Evolutionary conservation across 2,113 vertebrate genomes (phyloP).

Genomic region (Junco hyemalis): DNA sequence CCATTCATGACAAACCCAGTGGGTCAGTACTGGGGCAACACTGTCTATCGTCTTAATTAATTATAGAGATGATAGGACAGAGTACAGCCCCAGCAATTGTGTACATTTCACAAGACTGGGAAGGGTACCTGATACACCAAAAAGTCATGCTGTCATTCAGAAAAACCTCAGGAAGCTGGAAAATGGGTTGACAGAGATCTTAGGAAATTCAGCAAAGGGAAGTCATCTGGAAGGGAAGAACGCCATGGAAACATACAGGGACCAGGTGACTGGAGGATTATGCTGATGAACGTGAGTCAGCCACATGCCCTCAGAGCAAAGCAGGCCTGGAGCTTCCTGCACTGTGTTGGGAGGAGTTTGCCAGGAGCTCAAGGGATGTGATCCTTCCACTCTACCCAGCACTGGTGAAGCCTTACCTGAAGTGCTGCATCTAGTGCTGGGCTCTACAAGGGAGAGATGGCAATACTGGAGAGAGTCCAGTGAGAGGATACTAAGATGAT

Average conservation of each 20-base stretch:
- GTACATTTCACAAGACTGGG: background rate
- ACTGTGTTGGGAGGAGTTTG: background rate
- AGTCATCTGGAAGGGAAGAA: background rate
- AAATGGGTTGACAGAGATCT: background rate
- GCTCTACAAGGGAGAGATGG: background rate
- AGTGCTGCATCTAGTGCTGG: background rate
- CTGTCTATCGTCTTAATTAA: background rate
- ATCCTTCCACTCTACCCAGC: background rate
- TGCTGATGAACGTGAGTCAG: background rate
- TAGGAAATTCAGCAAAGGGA: background rate
- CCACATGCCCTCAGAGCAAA: background rate
- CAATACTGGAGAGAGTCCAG: background rate
- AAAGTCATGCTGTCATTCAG: background rate
- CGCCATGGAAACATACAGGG: accelerated
- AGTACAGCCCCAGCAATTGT: background rate
- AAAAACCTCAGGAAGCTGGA: background rate
- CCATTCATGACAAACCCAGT: background rate
- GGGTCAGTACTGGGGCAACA: background rate
- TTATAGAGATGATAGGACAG: background rate
- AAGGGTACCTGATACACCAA: background rate
- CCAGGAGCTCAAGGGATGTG: background rate
- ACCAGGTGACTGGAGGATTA: background rate
- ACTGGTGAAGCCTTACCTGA: background rate
- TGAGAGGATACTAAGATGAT: background rate
- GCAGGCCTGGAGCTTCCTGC: background rate